Evolutionary conservation across 2,888 invertebrate species (phyloP), one percentile per base, ranked within the genome.

Genomic region (Acrocyrtus sp.): DNA sequence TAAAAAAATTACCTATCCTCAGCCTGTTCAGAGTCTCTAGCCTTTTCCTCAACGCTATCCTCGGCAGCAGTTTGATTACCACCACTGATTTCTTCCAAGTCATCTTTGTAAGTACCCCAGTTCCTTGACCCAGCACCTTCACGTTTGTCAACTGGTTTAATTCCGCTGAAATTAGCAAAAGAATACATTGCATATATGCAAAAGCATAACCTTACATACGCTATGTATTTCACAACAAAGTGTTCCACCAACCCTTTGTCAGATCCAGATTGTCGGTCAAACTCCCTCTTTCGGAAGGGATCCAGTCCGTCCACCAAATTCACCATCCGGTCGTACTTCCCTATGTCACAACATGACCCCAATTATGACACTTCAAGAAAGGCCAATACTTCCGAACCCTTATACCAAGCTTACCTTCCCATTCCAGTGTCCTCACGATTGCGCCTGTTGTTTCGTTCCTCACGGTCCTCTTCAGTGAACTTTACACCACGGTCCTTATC

Each of bases 81-180:
- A 8, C 21, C 45, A 58, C 56, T 54, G 24, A 83, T 89, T 88
- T 86, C 89, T 88, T 92, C 94, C 82, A 95, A 90, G 82, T 95
- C 94, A 85, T 96, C 96, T 86, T 93, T 93, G 82, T 93, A 89
- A 79, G 93, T 93, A 82, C 96, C 96, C 96, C 97, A 97, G 87
- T 97, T 97, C 85, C 95, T 94, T 80, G 95, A 91, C 79, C 96
- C 97, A 85, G 90, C 93, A 82, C 96, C 97, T 83, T 97, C 96
- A 81, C 94, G 92, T 87, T 97, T 97, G 85, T 96, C 96, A 82
- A 94, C 89, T 77, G 95, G 90, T 86, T 96, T 96, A 78, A 96
- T 91, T 83, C 96, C 96, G 83, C 89, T 89, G 86, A 84, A 67
- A 19, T 21, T 57, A 76, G 17, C 45, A 65, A 68, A 41, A 41